Base-by-base conservation (phyloP, 2,113 vertebrate genomes). In the Psilopsiagon aymara region DNA sequence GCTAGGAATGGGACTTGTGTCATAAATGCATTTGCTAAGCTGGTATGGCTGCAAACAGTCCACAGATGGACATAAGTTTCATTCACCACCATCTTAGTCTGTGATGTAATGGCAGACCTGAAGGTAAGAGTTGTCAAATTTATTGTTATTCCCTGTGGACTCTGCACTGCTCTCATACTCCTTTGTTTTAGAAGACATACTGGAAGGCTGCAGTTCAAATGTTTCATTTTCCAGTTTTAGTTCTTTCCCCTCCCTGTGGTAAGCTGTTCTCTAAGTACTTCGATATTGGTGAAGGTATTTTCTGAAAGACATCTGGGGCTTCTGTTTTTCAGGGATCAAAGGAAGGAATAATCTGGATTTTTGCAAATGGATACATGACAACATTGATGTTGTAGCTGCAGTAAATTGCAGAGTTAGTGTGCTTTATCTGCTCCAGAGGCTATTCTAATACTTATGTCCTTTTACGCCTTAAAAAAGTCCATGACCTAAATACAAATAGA, bases 291-390 rank as follows among this genome's bases (percentile, higher is more conserved):
- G 81, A 94, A 63, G 66, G 10, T 79, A 39, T 91, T 94, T 94
- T 82, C 91, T 94, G 77, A 94, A 91, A 95, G 77, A 53, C 6
- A 6, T 66, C 53, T 53, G 44, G 79, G 70, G 66, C 39, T 89
- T 87, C 84, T 91, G 62, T 85, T 89, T 93, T 57, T 69, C 49
- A 80, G 41, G 67, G 81, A 91, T 82, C 86, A 95, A 95, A 92
- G 91, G 67, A 84, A 82, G 37, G 25, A 97, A 70, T 92, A 87
- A 94, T 82, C 74, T 94, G 83, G 57, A 80, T 82, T 94, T 96
- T 77, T 94, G 78, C 67, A 91, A 95, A 87, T 71, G 79, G 81
- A 85, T 92, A 73, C 74, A 77, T 80, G 86, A 82, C 66, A 91
- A 94, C 86, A 77, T 2, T 74, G 86, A 77, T 79, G 81, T n/a